Evolutionary conservation across 2,113 vertebrate species (phyloP), one percentile per base, ranked within the genome.

Genomic region (Damaliscus lunatus): DNA sequence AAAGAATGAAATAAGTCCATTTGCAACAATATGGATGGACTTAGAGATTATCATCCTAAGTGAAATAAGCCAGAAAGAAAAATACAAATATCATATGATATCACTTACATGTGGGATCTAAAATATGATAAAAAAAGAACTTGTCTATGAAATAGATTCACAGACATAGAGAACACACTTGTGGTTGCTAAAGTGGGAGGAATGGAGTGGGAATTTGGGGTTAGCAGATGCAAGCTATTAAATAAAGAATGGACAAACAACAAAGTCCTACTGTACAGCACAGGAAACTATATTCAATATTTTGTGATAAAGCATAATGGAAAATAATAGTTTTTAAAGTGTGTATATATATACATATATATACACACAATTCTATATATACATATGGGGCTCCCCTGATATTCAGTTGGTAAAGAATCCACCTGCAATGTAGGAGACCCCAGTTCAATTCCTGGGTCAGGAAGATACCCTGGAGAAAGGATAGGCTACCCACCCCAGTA

Each of bases 371-470:
- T 71, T 71, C n/a, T 40, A 11, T 40, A 21, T 71, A 71, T 12
- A 71, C n/a, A 71, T 71, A 23, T 40, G 19, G 19, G 10, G n/a
- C 5, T 11, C 19, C n/a, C 57, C 67, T 71, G 67, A 40, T 71
- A 71, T 10, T 71, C 5, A 40, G 10, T 71, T 71, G n/a, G 19
- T 71, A 40, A 40, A 71, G n/a, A 71, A 71, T 71, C n/a, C 19
- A 71, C n/a, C n/a, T 71, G 19, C 67, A 71, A 71, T 71, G 5
- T 21, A 40, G n/a, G n/a, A 36, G n/a, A 71, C 1, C 5, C 9
- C 9, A 36, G 9, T 71, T 71, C 17, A 23, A 23, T 36, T 36
- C 9, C 19, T 71, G 64, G 9, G 4, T 71, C 0, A 0, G n/a
- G 64, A 23, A 23, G 64, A 71, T 71, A 3, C n/a, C 9, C 17